Evolutionary conservation across 2,888 invertebrate species (phyloP).

Genomic region (Cryptus viduatorius): DNA sequence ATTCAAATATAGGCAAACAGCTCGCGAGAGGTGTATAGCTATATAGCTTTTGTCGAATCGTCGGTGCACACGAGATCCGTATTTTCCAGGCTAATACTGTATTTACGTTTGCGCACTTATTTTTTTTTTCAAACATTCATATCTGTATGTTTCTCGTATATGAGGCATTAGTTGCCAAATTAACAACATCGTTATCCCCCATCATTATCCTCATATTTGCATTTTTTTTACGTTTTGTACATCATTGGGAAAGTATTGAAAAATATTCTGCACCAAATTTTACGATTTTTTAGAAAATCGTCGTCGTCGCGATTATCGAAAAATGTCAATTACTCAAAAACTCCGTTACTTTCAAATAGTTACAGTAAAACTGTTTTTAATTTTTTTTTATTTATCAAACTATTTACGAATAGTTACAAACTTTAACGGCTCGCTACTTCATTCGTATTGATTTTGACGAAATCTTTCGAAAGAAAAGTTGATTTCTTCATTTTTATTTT

Average conservation of each 20-base stretch:
- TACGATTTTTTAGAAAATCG: too few relatives aligned
- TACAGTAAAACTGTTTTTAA: too few relatives aligned
- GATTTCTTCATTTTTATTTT: background rate
- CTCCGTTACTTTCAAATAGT: too few relatives aligned
- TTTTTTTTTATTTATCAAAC: too few relatives aligned
- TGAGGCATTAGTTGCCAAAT: background rate
- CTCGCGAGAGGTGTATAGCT: background rate
- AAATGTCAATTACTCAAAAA: too few relatives aligned
- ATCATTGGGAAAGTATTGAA: too few relatives aligned
- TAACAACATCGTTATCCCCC: background rate
- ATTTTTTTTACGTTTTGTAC: too few relatives aligned
- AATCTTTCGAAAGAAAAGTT: background rate
- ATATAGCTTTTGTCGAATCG: background rate
- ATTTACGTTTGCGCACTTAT: background rate
- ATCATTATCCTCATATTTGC: background rate
- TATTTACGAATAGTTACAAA: background rate
- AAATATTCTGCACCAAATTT: too few relatives aligned
- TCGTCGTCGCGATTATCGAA: too few relatives aligned
- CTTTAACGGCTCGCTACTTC: background rate
- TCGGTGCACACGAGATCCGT: background rate
- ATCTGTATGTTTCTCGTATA: background rate
- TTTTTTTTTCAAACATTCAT: background rate
- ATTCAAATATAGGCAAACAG: slow-evolving; percentile 14
- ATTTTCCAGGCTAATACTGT: background rate
- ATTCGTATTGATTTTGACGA: background rate